Percentiles rank a stretch among this genome's conserved stretches.
These are phyloP conservation scores for Hydrochoerus hydrochaeris DNA, from an alignment of 2,113 vertebrate genomes.

Conservation along the genomic window DNA sequence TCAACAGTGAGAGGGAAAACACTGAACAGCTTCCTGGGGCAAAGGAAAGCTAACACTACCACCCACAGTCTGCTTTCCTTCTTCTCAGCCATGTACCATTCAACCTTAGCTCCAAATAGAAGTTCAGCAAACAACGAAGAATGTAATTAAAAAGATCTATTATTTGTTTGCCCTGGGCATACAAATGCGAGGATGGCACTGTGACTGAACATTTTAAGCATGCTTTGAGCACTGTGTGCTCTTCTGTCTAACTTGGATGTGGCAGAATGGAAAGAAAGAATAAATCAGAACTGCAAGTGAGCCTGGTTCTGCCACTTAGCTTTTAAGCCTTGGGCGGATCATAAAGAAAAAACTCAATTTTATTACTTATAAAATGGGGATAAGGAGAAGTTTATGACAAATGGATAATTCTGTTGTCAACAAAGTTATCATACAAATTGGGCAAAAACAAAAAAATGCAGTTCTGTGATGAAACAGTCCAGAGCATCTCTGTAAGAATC, in stretches of 20 bases:
- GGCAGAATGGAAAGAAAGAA: background rate
- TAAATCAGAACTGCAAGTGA: background rate
- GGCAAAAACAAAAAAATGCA: slow-evolving; percentile 56
- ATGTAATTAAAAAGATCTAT: background rate
- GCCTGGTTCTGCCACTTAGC: background rate
- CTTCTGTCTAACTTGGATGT: background rate
- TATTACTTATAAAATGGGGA: slow-evolving; percentile 42
- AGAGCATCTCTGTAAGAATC: background rate
- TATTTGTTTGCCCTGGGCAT: background rate
- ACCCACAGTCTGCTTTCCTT: background rate
- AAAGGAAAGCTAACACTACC: background rate
- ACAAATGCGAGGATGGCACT: background rate
- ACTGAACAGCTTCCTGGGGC: background rate
- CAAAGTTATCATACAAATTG: background rate
- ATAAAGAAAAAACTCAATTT: slow-evolving; percentile 40
- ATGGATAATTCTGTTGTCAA: slow-evolving; percentile 38
- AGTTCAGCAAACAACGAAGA: background rate
- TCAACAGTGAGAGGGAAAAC: background rate
- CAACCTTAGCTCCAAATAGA: background rate
- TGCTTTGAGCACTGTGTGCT: background rate
- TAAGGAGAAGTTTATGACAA: slow-evolving; percentile 42
- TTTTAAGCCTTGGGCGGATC: background rate
- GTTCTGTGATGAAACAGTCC: background rate
- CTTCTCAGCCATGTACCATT: background rate
- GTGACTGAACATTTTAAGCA: background rate